Evolutionary conservation across 2,888 invertebrate genomes (phyloP).

Genomic region (Furcula furcula): DNA sequence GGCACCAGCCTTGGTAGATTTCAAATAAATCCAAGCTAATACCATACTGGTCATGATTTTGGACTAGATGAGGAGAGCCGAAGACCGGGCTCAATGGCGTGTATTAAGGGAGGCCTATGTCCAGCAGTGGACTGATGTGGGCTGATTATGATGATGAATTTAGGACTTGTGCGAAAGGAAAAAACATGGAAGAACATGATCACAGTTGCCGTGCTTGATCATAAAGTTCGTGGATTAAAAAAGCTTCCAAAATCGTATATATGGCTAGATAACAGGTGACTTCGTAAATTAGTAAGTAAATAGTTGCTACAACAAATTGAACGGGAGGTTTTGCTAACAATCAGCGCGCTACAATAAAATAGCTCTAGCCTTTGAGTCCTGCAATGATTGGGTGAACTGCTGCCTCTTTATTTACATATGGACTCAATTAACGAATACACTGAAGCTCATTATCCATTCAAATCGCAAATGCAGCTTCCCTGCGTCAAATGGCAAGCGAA

Average conservation of each 20-base stretch:
- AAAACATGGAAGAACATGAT: too few species aligned
- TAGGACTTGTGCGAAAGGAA: too few species aligned
- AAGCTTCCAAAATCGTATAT: background rate
- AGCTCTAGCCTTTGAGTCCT: conserved; percentile 57
- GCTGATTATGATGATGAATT: too few species aligned
- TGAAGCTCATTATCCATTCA: conserved; percentile 73
- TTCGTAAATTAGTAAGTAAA: conserved; percentile 21
- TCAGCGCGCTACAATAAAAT: conserved; percentile 56
- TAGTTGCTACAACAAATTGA: conserved; percentile 16
- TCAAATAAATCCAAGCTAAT: too few species aligned
- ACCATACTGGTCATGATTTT: too few species aligned
- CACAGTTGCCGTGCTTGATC: too few species aligned
- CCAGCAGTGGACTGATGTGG: too few species aligned
- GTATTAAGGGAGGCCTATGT: too few species aligned
- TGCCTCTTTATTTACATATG: conserved; percentile 72
- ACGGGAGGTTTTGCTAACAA: conserved; percentile 52
- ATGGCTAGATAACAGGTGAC: too few species aligned
- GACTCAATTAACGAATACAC: conserved; percentile 73
- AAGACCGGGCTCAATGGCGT: too few species aligned
- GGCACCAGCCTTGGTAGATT: too few species aligned
- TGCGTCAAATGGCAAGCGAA: conserved; percentile 45
- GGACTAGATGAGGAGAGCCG: too few species aligned
- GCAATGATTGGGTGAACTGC: conserved; percentile 57
- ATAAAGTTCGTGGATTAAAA: background rate
- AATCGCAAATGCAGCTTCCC: conserved; percentile 67